Base-by-base conservation (phyloP, 2,888 invertebrate genomes). In the Micoletzkya japonica region DNA sequence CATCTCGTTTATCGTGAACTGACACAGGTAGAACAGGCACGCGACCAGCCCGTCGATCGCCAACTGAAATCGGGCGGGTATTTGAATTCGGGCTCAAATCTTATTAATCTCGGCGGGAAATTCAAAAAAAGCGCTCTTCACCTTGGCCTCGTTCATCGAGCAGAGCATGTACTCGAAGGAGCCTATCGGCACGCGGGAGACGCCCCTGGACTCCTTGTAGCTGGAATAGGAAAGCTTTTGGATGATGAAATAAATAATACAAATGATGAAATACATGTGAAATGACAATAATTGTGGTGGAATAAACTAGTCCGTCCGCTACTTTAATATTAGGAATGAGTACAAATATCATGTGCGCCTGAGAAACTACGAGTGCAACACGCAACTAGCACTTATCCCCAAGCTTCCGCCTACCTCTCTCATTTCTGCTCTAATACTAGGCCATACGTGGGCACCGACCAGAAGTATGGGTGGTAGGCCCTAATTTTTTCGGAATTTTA, bases 1-100 rank as follows among this genome's bases (percentile, higher is more conserved):
- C 64, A 66, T 66, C 28, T 66, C 64, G 49, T 66, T 66, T 7
- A 66, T 66, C 37, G 64, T 66, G 64, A 66, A 66, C 37, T 66
- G 64, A 17, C 64, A 66, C 28, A 66, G 28, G 64, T 66, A 66
- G 64, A 66, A 66, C 17, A 66, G 64, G 28, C 36, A 54, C n/a
- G 26, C 64, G 37, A 66, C 32, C 26, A 66, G 28, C 2, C 64
- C 64, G 26, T 66, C 64, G 36, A 66, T 66, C 28, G 37, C 30
- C 54, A 66, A 24, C 64, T 66, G 50, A 20, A 66, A 50, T n/a
- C 14, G 52, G n/a, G 24, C n/a, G n/a, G n/a, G n/a, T n/a, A n/a
- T n/a, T n/a, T n/a, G n/a, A n/a, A n/a, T n/a, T n/a, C n/a, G n/a
- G n/a, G n/a, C n/a, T n/a, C n/a, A n/a, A n/a, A n/a, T n/a, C n/a